Evolutionary conservation across 2,113 vertebrate species (phyloP), one percentile per base, ranked within the genome.

Genomic region (Synodontis membranacea): DNA sequence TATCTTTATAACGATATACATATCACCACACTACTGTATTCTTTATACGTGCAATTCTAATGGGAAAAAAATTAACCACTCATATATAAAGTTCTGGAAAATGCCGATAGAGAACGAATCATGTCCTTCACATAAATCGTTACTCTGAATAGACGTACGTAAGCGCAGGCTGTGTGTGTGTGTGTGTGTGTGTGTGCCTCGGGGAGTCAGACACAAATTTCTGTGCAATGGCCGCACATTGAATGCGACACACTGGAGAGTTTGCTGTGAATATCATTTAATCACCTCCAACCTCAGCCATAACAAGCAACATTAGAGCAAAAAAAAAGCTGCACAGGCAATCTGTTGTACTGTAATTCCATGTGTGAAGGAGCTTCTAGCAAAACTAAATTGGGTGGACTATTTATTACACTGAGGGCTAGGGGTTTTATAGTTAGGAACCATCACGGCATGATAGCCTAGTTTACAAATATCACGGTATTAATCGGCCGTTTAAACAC

Each of bases 171-270:
- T 48, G 28, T 12, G 28, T 62, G 15, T 25, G 58, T 62, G 15
- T 25, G 58, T n/a, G n/a, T n/a, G n/a, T n/a, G n/a, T 44, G 23
- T 9, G 39, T 60, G 8, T 34, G 75, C 58, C 60, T 70, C 10
- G 2, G 64, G 82, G 64, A 83, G 75, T 48, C 42, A 48, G 44
- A 39, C 62, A 28, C 82, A 83, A 83, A 83, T 7, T 7, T n/a
- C 82, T 50, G 50, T 46, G 54, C 62, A 17, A 37, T 17, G 46
- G 12, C 74, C 46, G 31, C 28, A 50, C 5, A n/a, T n/a, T 48
- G n/a, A n/a, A n/a, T n/a, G n/a, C 46, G 9, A 76, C 46, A 31
- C 46, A 76, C 44, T 31, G 28, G 46, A 44, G 34, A 58, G 82
- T 42, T 83, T 75, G 34, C 52, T 17, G 25, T 25, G 83, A 48